Base-by-base conservation (phyloP, 2,113 vertebrate species). In the Xerus inauris region DNA sequence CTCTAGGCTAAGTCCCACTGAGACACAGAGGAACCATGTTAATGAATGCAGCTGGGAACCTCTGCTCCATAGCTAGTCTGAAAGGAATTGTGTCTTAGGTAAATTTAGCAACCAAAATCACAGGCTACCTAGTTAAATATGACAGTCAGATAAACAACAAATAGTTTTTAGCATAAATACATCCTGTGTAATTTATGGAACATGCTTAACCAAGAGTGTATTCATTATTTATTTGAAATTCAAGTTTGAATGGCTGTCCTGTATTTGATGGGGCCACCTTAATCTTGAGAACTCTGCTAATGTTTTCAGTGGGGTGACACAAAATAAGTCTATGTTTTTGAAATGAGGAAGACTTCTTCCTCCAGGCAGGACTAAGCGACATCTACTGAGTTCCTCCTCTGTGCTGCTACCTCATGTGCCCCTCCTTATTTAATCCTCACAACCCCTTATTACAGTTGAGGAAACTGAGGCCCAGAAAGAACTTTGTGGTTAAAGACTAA, bases 211-310 rank as follows among this genome's bases (percentile, higher is more conserved):
- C 59, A 19, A 28, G 57, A 85, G 75, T 57, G 45, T 28, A 30
- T 40, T 65, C 20, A 8, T 57, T 54, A 30, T 87, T 40, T 89
- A 64, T 76, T 90, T 90, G 89, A 82, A 96, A 87, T 87, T 87
- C 75, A 91, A n/a, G 30, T 82, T 91, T 73, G 54, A 67, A 49
- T 76, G 54, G 5, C 87, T 77, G 19, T 88, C 57, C 38, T 47
- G 1, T 17, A 64, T 77, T 76, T 57, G 26, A 76, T 62, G 22
- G 59, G 28, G 35, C 67, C 30, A 9, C 49, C 35, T 45, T 51
- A 51, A 79, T 89, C 72, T 93, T 86, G 47, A 62, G 82, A 82
- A 32, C 42, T 73, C 73, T 49, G 40, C 51, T 65, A 67, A 85
- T 35, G 24, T 45, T 40, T 17, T 57, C 10, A 7, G 28, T 0